These are phyloP conservation scores for Mellilla xanthometata DNA, from an alignment of 2,888 invertebrate species.

Conservation along the genomic window DNA sequence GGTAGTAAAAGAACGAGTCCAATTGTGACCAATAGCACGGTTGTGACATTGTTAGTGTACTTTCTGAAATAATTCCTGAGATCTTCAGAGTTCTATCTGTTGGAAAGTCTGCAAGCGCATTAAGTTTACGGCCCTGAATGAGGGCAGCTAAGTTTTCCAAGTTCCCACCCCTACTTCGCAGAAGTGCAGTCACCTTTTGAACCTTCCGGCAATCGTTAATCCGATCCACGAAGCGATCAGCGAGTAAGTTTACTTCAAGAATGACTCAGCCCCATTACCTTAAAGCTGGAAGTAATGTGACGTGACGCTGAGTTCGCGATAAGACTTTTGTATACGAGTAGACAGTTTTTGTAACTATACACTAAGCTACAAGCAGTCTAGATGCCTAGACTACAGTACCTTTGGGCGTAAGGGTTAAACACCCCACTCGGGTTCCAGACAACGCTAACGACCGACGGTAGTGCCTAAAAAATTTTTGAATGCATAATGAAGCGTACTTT, in stretches of 20 bases:
- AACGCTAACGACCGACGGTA: conserved; percentile 26
- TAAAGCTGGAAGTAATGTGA: conserved; percentile 14
- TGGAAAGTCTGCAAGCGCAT: conserved; percentile 46
- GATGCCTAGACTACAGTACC: conserved; percentile 15
- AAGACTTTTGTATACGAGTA: conserved; percentile 27
- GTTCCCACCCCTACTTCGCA: conserved; percentile 48
- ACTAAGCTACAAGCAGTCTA: conserved; percentile 20
- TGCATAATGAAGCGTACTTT: conserved; percentile 20
- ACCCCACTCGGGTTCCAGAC: conserved; percentile 23
- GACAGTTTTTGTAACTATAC: conserved; percentile 24
- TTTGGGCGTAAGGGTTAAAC: conserved; percentile 16
- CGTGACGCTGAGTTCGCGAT: conserved; percentile 19
- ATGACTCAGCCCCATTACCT: conserved; percentile 11
- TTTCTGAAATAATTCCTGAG: too few relatives aligned
- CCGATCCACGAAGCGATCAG: conserved; percentile 18
- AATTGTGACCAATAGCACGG: too few relatives aligned
- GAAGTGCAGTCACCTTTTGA: conserved; percentile 72
- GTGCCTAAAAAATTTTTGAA: conserved; percentile 15
- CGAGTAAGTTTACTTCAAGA: conserved; percentile 4
- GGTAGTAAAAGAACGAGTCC: too few relatives aligned
- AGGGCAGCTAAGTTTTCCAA: conserved; percentile 55
- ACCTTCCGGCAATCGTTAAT: conserved; percentile 21
- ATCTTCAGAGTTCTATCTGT: conserved; percentile 31
- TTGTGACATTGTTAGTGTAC: too few relatives aligned
- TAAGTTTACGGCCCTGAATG: conserved; percentile 50